These are phyloP conservation scores for Buceros bicornis DNA, from an alignment of 2,797 vertebrate genomes.

Conservation along the genomic window DNA sequence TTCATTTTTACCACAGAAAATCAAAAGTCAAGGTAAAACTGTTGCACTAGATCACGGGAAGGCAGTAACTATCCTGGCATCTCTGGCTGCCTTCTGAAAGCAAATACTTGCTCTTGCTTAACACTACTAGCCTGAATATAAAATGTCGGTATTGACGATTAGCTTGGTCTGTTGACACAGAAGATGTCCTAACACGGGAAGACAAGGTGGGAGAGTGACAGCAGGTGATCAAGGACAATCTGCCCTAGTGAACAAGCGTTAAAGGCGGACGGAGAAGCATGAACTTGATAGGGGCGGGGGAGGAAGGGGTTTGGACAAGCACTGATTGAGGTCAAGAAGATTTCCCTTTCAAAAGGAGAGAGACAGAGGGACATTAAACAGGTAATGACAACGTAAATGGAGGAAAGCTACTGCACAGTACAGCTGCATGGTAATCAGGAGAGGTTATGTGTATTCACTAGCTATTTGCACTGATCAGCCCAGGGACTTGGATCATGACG, in stretches of 20 bases:
- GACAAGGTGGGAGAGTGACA: slow-evolving; percentile 13
- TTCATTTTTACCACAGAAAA: background rate
- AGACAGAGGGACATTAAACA: slow-evolving; percentile 37
- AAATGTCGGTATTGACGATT: background rate
- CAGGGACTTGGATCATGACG: slow-evolving; percentile 18
- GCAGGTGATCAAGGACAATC: background rate
- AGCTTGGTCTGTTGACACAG: background rate
- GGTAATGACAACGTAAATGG: slow-evolving; percentile 37
- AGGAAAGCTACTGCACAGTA: slow-evolving; percentile 1
- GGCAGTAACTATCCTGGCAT: background rate
- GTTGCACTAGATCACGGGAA: background rate
- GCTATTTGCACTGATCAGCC: slow-evolving; percentile 45
- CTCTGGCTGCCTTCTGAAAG: background rate
- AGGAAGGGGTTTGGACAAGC: slow-evolving; percentile 13
- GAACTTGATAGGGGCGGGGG: background rate
- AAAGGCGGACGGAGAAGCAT: background rate
- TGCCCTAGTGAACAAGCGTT: background rate
- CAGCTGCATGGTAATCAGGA: slow-evolving; percentile 40
- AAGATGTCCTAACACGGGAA: background rate
- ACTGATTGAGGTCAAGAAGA: slow-evolving; percentile 44
- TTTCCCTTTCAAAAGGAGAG: slow-evolving; percentile 11
- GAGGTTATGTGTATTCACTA: slow-evolving; percentile 13
- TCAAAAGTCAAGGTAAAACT: background rate
- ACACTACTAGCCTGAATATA: background rate
- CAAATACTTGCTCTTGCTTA: background rate